Conservation (phyloP, 2,888 invertebrate species). For the Lithosia quadra region DNA sequence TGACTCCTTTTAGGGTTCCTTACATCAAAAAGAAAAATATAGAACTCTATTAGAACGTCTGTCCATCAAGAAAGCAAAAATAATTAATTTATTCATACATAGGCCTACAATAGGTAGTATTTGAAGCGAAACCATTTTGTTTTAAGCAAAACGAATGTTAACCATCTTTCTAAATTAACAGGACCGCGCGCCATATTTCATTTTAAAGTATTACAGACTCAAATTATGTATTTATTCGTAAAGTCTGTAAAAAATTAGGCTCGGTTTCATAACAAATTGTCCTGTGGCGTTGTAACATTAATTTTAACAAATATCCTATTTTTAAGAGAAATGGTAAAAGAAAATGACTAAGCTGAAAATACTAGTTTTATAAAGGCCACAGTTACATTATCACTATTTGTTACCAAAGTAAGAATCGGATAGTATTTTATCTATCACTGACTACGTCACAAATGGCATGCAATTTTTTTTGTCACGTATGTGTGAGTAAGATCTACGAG, state of each 20-base stretch:
- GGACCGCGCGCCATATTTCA: neutral
- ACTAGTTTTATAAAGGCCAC: neutral
- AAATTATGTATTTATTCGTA: neutral
- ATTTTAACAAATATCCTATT: neutral
- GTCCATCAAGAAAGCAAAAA: too few species aligned
- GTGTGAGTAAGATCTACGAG: neutral
- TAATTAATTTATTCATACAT: too few species aligned
- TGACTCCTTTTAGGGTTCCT: neutral
- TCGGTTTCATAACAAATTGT: neutral
- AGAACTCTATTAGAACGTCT: too few species aligned
- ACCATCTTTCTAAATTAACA: conserved; percentile 4
- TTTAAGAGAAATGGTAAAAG: neutral
- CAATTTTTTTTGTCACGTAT: neutral
- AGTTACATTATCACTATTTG: neutral
- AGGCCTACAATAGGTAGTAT: neutral
- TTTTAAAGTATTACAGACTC: neutral
- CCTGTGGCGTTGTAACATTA: neutral
- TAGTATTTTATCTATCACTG: neutral
- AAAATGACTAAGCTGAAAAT: neutral
- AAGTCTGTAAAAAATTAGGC: neutral
- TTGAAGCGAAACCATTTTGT: neutral
- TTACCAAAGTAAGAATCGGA: neutral
- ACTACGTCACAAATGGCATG: neutral
- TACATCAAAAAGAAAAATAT: neutral
- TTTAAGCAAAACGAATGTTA: neutral